Conservation (phyloP, 1,140 invertebrate species). For the Drosophila busckii region DNA sequence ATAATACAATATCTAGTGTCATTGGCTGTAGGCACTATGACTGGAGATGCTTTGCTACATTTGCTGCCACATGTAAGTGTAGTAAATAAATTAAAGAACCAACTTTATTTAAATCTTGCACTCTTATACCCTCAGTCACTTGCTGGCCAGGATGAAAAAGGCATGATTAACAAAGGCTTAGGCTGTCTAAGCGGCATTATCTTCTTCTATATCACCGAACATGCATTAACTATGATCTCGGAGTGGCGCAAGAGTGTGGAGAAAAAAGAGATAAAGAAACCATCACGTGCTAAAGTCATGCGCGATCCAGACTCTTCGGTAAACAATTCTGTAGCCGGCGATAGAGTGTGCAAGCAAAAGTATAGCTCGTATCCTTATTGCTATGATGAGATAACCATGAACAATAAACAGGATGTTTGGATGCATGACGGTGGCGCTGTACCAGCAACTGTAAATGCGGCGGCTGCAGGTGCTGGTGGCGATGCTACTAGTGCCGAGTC, state of each 20-base stretch:
- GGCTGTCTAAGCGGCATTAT: conserved; percentile 89
- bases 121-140: conserved; percentile 41
- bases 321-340: conserved; percentile 81
- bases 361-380: conserved; percentile 91
- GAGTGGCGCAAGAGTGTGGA: conserved; percentile 87
- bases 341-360: conserved; percentile 89
- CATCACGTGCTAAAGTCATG: conserved; percentile 82
- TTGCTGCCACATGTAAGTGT: conserved; percentile 91
- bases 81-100: background rate
- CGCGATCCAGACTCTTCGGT: conserved; percentile 81
- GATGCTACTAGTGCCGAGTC: conserved; percentile 51
- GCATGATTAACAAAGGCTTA: conserved; percentile 90
- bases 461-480: conserved; percentile 59
- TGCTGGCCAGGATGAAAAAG: conserved; percentile 66
- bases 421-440: conserved; percentile 52
- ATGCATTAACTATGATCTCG: conserved; percentile 87
- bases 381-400: conserved; percentile 88
- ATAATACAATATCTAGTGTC: conserved; percentile 94
- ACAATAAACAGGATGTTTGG: conserved; percentile 83
- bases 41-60: conserved; percentile 95
- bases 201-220: conserved; percentile 93
- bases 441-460: no score
- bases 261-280: conserved; percentile 81
- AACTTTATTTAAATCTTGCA: background rate
- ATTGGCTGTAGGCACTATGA: conserved; percentile 93